A percentile compares a stretch with the other conserved stretches of the same genome.
Evolutionary conservation across 2,113 vertebrate genomes (phyloP).

Genomic region (Prochilodus magdalenae): DNA sequence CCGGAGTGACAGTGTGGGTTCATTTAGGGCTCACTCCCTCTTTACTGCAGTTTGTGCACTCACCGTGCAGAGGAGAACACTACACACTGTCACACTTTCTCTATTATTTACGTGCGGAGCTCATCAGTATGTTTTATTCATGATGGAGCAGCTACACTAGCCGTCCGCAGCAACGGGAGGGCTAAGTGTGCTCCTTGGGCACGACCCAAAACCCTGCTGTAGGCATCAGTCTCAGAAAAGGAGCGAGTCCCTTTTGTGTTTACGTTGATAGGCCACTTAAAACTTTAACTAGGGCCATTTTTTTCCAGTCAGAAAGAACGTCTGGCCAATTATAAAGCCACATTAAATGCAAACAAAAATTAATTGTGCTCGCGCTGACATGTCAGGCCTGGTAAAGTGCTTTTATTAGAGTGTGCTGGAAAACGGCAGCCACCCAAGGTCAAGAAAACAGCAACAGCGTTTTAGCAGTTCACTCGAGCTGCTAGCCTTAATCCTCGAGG

Average conservation of each 20-base stretch:
- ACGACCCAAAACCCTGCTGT: not conserved
- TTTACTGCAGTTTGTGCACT: conserved; percentile 60
- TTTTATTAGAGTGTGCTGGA: not conserved
- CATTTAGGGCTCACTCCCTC: conserved; percentile 51
- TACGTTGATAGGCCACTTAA: not conserved
- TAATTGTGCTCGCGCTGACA: not conserved
- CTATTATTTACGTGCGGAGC: conserved; percentile 67
- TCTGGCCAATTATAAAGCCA: not conserved
- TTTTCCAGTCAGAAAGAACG: not conserved
- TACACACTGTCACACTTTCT: conserved; percentile 66
- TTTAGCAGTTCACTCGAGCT: conserved; percentile 50
- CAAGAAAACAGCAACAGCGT: not conserved
- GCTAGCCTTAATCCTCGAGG: conserved; percentile 61
- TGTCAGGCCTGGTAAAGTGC: not conserved
- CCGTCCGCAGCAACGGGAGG: conserved; percentile 37
- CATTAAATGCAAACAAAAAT: not conserved
- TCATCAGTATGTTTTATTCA: conserved; percentile 72
- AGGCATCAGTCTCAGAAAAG: not conserved
- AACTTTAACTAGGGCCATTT: not conserved
- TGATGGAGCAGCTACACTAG: conserved; percentile 48
- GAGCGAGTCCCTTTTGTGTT: not conserved
- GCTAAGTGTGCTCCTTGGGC: conserved; percentile 32
- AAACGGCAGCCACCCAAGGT: not conserved
- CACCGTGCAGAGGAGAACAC: conserved; percentile 52
- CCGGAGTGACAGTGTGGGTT: conserved; percentile 20